Evolutionary conservation across 1,140 invertebrate genomes (phyloP).

Genomic region (Drosophila leontia): DNA sequence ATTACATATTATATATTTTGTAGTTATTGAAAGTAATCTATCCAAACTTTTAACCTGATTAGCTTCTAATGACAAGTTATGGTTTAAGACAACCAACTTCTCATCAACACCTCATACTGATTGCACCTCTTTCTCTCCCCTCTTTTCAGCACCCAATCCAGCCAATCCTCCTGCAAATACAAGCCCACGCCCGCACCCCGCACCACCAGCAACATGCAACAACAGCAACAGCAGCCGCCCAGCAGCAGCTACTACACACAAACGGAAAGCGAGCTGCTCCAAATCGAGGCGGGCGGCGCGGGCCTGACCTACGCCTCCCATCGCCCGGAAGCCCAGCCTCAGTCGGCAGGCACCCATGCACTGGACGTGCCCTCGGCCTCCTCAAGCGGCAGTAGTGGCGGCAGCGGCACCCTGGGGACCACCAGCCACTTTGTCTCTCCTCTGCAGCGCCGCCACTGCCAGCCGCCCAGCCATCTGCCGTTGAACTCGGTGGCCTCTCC

Average conservation of each 20-base stretch:
- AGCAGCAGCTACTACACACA: slow-evolving; percentile 82
- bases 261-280: slow-evolving; percentile 80
- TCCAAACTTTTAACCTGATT: background rate
- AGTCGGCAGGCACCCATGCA: slow-evolving; percentile 22
- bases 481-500: slow-evolving; percentile 78
- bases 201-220: slow-evolving; percentile 64
- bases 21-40: background rate
- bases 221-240: slow-evolving; percentile 73
- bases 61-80: background rate
- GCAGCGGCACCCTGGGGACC: slow-evolving; percentile 56
- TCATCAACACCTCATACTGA: slow-evolving; percentile 3
- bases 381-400: slow-evolving; percentile 50
- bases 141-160: slow-evolving; percentile 46
- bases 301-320: slow-evolving; percentile 46
- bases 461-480: slow-evolving; percentile 77
- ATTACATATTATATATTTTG: background rate
- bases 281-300: slow-evolving; percentile 73
- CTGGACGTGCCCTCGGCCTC: slow-evolving; percentile 64
- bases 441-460: slow-evolving; percentile 77
- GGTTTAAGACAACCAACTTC: background rate
- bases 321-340: slow-evolving; percentile 23
- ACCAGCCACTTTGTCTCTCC: slow-evolving; percentile 75
- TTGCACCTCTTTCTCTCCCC: background rate
- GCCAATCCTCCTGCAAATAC: slow-evolving; percentile 32
- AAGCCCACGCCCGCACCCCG: slow-evolving; percentile 75